Base-by-base conservation (phyloP, 2,888 invertebrate species). In the Ennomos erosarius region DNA sequence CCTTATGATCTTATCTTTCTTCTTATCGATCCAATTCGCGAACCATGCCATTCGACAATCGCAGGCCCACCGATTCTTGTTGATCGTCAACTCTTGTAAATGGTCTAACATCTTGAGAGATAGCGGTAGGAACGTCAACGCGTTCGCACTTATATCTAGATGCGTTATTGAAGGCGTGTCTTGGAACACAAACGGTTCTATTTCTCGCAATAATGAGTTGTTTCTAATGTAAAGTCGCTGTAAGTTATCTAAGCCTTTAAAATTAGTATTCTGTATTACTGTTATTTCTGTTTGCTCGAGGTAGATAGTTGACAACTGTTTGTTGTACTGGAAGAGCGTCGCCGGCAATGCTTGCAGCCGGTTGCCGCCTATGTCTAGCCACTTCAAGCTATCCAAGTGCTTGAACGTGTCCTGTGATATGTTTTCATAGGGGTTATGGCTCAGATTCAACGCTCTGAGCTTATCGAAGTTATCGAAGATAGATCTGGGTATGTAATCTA, bases 31-130 rank as follows among this genome's bases (percentile, higher is more conserved):
- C 91, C 91, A 91, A 47, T 69, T 71, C 13, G 79, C 85, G 68
- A 97, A 94, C 97, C 97, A 97, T 67, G 94, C 94, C 94, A 97
- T 96, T 48, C 96, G 94, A 76, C 98, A 98, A 83, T 97, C 97
- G 88, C 98, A 98, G 12, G 95, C 94, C 95, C 97, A 97, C 34
- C 95, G 95, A 81, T 98, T 98, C 56, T 94, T 94, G 37, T 94
- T 91, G 67, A 98, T 93, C 68, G 94, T 94, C 34, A 98, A 84
- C 63, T 94, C 93, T 69, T 93, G 88, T 54, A 98, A 85, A 47
- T 93, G 85, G 8, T 93, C 90, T 55, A 97, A 87, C 71, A 94
- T 93, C 52, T 94, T 93, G 52, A 98, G 81, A 11, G 96, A 95
- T 55, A 93, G 90, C 26, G 97, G 97, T 70, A 97, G 85, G 74